Base-by-base conservation (phyloP, 1,140 invertebrate genomes). In the Schmidtea mediterranea region DNA sequence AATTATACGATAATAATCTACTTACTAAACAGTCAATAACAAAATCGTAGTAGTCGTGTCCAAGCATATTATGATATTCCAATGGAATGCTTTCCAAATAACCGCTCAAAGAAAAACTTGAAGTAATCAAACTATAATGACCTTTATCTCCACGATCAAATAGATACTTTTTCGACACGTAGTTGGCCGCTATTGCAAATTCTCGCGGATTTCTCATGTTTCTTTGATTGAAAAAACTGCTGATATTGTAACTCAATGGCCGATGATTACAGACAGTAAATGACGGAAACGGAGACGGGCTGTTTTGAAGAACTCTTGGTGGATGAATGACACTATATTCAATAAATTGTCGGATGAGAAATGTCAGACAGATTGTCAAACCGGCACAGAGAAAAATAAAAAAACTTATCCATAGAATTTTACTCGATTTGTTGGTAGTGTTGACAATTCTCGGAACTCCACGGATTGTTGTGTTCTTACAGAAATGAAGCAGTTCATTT, bases 291-390 rank as follows among this genome's bases (percentile, higher is more conserved):
- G 46, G 46, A 37, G 16, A 21, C 19, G 16, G 10, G 15, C n/a
- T 21, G 23, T 48, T 23, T 9, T 24, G 12, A 12, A 48, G 19
- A 2, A 48, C 46, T 24, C 46, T 32, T 37, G 46, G 46, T 21
- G 46, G 46, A 24, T 48, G 46, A 16, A 48, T 48, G 5, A 48
- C 46, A 24, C 36, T 40, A 40, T 48, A 48, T n/a, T 18, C 46
- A 5, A 48, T 9, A 40, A 48, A 48, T 24, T 48, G 16, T 40
- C 15, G 8, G 13, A 23, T 24, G 8, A 48, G 38, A 40, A 48
- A 48, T 18, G 13, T 38, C 46, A 48, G 9, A 48, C 46, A 48
- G 6, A 48, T 18, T 21, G 23, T n/a, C n/a, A 15, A 48, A 5
- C 36, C 46, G 5, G 3, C 13, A 23, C 16, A 36, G 12, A 48